phyloP scores from a whole-genome alignment of 2,888 invertebrate species.

The Sisyra nigra region DNA sequence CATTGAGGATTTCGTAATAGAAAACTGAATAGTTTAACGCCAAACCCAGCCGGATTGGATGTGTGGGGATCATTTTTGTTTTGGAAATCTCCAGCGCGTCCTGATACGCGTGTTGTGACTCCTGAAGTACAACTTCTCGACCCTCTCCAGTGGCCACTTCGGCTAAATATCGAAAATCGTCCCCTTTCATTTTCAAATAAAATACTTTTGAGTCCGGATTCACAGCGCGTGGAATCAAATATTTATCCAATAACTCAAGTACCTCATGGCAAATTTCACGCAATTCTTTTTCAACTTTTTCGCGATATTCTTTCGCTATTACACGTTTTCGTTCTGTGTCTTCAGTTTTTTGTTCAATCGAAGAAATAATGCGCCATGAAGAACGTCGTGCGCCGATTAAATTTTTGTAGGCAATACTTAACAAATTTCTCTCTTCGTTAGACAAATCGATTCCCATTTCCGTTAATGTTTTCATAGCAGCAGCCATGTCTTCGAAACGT shows the following conservation, averaged over 20 bases:
- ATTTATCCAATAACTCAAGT: slow-evolving; percentile 94
- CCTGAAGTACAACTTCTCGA: slow-evolving; percentile 57
- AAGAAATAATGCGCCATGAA: slow-evolving; percentile 97
- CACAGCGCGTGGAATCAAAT: slow-evolving; percentile 97
- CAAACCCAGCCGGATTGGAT: slow-evolving; percentile 96
- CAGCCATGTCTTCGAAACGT: slow-evolving; percentile 97
- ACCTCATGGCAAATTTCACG: slow-evolving; percentile 99
- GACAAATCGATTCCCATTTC: slow-evolving; percentile 90
- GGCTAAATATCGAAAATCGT: slow-evolving; percentile 99
- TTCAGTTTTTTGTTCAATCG: slow-evolving; percentile 98
- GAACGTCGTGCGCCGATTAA: slow-evolving; percentile 93
- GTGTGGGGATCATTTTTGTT: slow-evolving; percentile 97
- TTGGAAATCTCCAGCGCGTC: slow-evolving; percentile 97
- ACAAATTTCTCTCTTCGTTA: slow-evolving; percentile 95
- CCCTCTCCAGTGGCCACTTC: slow-evolving; percentile 98
- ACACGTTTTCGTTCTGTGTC: slow-evolving; percentile 97
- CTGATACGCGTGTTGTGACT: slow-evolving; percentile 96
- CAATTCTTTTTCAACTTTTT: slow-evolving; percentile 98
- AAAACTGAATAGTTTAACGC: slow-evolving; percentile 99
- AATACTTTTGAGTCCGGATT: slow-evolving; percentile 99
- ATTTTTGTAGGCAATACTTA: slow-evolving; percentile 98
- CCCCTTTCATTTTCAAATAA: slow-evolving; percentile 99
- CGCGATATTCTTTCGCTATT: slow-evolving; percentile 99
- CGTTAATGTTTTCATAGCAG: slow-evolving; percentile 90
- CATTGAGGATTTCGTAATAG: slow-evolving; percentile 99